Percentiles rank a stretch among this genome's conserved stretches.
phyloP scores from a whole-genome alignment of 2,113 vertebrate genomes.

The Halcyon malimbica region DNA sequence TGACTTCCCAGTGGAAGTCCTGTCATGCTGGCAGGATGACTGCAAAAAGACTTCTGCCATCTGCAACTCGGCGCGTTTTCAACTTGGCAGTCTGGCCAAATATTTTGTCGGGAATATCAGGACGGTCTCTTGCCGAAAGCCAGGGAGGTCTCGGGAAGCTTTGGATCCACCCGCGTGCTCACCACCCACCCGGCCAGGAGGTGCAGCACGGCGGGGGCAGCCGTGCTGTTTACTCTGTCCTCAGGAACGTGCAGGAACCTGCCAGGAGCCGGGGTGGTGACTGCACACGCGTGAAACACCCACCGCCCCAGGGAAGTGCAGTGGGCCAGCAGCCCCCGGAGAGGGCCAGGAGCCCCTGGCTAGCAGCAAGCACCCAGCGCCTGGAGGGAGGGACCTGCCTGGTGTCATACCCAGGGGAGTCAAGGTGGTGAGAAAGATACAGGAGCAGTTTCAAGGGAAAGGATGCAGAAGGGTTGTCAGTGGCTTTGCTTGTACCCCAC shows the following conservation, averaged over 20 bases:
- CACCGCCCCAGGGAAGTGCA: fast-evolving
- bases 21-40: neutral
- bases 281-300: fast-evolving
- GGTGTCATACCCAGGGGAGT: neutral
- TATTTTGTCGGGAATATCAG: neutral
- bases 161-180: neutral
- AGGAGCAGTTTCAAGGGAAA: neutral
- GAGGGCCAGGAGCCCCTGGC: neutral
- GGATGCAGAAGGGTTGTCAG: neutral
- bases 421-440: neutral
- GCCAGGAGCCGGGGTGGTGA: neutral
- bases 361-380: neutral
- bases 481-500: neutral
- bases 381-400: neutral
- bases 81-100: neutral
- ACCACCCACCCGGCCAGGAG: neutral
- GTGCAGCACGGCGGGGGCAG: neutral
- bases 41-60: neutral
- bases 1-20: neutral
- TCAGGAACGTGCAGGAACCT: neutral
- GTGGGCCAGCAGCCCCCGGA: neutral
- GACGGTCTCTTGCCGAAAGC: neutral
- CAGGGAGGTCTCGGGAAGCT: neutral
- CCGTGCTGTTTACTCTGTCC: neutral
- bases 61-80: neutral